These are phyloP conservation scores for Phorcus lineatus DNA, from an alignment of 2,888 invertebrate genomes.

Conservation along the genomic window DNA sequence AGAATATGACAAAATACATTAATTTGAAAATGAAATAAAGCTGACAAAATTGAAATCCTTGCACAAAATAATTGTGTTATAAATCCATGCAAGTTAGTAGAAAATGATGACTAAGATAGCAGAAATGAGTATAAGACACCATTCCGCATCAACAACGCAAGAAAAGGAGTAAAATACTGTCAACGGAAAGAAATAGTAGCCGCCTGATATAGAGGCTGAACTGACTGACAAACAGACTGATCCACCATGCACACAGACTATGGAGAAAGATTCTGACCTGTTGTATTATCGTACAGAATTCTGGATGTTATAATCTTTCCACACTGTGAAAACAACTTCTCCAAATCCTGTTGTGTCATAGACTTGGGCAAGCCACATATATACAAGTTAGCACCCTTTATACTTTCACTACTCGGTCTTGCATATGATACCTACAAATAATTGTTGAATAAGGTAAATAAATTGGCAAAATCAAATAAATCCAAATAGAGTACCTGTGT, in stretches of 20 bases:
- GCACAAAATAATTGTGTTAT: slow-evolving; percentile 1
- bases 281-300: slow-evolving; percentile 76
- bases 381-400: slow-evolving; percentile 77
- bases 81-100: slow-evolving; percentile 19
- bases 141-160: slow-evolving; percentile 9
- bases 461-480: slow-evolving; percentile 34
- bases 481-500: slow-evolving; percentile 69
- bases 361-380: slow-evolving; percentile 76
- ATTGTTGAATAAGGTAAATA: slow-evolving; percentile 44
- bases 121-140: slow-evolving; percentile 10
- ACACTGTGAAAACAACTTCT: slow-evolving; percentile 75
- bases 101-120: slow-evolving; percentile 11
- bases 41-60: not conserved
- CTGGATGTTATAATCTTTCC: slow-evolving; percentile 76
- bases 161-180: slow-evolving; percentile 2
- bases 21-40: not conserved
- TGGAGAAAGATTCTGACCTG: slow-evolving; percentile 67
- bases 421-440: slow-evolving; percentile 76
- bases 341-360: slow-evolving; percentile 75
- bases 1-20: too few relatives aligned
- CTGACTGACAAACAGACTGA: slow-evolving; percentile 3
- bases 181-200: slow-evolving; percentile 1
- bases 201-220: not conserved
- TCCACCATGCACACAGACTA: slow-evolving; percentile 39
- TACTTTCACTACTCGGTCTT: slow-evolving; percentile 76